Evolutionary conservation across 2,113 vertebrate genomes (phyloP), one percentile per base, ranked within the genome.

Genomic region (Atrichornis clamosus): DNA sequence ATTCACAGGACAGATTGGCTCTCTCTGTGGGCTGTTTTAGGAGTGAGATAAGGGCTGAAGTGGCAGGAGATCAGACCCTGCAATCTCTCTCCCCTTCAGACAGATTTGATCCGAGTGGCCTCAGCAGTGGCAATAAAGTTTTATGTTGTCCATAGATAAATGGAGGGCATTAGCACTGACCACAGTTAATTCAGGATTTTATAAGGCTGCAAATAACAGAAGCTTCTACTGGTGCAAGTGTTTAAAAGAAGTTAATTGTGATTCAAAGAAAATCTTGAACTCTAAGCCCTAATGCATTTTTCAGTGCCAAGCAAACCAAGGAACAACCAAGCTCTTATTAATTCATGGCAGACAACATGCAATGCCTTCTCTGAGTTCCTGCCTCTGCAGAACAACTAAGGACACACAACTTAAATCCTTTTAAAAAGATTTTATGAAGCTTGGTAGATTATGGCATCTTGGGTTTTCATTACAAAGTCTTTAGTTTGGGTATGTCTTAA

Each of bases 401-500:
- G 79, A 39, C 32, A 63, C 39, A 41, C 9, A 59, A 3, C 16
- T 73, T 10, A 52, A 73, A 42, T 49, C 49, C 41, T 8, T 15
- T 33, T 49, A 10, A 42, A 59, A 69, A 78, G 6, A 7, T 17
- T 79, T 21, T 60, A 11, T 74, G 74, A 19, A 41, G 3, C 16
- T 55, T 24, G 39, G 6, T 33, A 4, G 12, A 8, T 82, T 19
- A 35, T 88, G 55, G 15, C 12, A 74, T 42, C n/a, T 80, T 80
- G 7, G 52, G 2, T 87, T 85, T 90, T 49, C 35, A 17, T 69
- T 44, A 6, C 28, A 32, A 50, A 72, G 26, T 13, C 19, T 72
- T 1, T 35, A 26, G 22, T 33, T 26, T 5, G 16, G 7, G 0
- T 28, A 0, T 56, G 5, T 17, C 17, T 87, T 85, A 49, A 72